phyloP scores from a whole-genome alignment of 2,797 vertebrate genomes.

The Octomys mimax region DNA sequence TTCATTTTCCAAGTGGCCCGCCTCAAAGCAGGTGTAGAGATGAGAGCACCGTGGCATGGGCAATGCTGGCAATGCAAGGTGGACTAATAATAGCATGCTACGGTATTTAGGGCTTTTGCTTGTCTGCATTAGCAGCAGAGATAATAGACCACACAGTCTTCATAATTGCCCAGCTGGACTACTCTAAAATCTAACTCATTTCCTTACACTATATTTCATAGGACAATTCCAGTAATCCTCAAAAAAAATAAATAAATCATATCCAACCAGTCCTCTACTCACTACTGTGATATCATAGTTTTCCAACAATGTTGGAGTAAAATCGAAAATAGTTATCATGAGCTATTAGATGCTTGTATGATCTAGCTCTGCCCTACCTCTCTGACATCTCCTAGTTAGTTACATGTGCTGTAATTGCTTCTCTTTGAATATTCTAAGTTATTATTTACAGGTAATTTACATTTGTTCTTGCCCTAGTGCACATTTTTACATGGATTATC shows the following conservation, averaged over 20 bases:
- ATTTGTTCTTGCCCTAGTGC: conserved; percentile 21
- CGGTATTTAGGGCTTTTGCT: not conserved
- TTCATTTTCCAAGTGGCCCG: conserved; percentile 58
- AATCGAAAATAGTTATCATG: not conserved
- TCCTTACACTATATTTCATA: conserved; percentile 1
- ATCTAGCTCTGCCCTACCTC: not conserved
- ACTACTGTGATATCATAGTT: conserved; percentile 7
- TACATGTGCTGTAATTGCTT: not conserved
- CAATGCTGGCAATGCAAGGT: not conserved
- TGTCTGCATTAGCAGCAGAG: conserved; percentile 33
- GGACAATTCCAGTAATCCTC: conserved; percentile 3
- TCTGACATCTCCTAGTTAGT: not conserved
- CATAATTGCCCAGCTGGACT: not conserved
- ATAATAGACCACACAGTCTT: not conserved
- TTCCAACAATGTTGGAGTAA: conserved; percentile 41
- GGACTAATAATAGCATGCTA: not conserved
- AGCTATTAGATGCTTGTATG: not conserved
- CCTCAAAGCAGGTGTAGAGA: conserved; percentile 17
- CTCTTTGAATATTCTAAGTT: not conserved
- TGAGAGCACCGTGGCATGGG: not conserved
- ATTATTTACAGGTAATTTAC: not conserved
- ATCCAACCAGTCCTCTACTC: not conserved
- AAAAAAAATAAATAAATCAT: conserved; percentile 19
- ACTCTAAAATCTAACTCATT: not conserved
- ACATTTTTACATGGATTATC: conserved; percentile 13